These are phyloP conservation scores for Henricia sp. DNA, from an alignment of 53 echinoderm and acorn worm genomes.

Conservation along the genomic window DNA sequence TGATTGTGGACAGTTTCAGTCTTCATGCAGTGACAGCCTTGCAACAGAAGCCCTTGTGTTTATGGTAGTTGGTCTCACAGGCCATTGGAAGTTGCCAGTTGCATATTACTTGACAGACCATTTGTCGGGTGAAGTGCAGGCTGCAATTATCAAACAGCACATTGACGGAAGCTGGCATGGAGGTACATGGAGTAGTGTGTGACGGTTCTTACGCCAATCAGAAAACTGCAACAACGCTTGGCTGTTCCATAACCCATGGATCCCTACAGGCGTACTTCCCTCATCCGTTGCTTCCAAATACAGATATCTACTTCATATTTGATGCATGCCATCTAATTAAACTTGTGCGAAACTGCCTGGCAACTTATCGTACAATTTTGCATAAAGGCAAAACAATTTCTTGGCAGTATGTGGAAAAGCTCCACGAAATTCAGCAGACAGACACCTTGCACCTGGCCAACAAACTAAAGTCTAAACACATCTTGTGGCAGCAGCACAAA, in stretches of 20 bases:
- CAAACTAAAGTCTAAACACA: conserved; percentile 67
- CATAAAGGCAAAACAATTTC: conserved; percentile 49
- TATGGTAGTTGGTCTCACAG: conserved; percentile 58
- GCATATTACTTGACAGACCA: conserved; percentile 63
- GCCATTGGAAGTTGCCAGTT: conserved; percentile 67
- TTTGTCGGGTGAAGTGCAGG: conserved; percentile 27
- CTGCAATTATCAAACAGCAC: conserved; percentile 56
- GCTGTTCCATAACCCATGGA: conserved; percentile 17
- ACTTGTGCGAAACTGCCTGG: conserved; percentile 60
- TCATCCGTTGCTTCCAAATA: conserved; percentile 62
- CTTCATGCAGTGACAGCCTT: conserved; percentile 36
- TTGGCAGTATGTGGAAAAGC: conserved; percentile 69
- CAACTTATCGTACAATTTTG: conserved; percentile 61
- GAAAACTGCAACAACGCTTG: conserved; percentile 16
- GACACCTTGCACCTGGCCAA: conserved; percentile 66
- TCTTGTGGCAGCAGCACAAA: conserved; percentile 57
- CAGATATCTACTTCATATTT: conserved; percentile 68
- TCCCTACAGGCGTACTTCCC: conserved; percentile 24
- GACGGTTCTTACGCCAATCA: conserved; percentile 56
- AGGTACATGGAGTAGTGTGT: conserved; percentile 46
- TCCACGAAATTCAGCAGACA: conserved; percentile 53
- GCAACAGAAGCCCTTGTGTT: conserved; percentile 76
- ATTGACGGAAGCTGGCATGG: conserved; percentile 55
- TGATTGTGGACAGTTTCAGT: conserved; percentile 59
- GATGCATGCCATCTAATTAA: conserved; percentile 72